Base-by-base conservation (phyloP, 2,888 invertebrate genomes). In the Dastarcus helophoroides region DNA sequence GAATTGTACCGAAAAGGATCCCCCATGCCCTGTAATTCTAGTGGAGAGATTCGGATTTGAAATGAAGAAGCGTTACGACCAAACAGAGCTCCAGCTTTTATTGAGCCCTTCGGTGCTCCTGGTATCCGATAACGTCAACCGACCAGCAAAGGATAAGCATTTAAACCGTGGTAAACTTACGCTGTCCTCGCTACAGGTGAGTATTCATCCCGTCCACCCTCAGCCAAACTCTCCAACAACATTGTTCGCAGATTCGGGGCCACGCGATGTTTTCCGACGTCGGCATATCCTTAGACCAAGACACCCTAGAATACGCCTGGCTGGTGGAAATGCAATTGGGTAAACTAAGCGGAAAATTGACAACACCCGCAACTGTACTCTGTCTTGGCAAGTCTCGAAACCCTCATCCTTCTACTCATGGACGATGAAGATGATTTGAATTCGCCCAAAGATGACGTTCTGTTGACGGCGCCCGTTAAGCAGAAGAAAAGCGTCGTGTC, bases 231-330 rank as follows among this genome's bases (percentile, higher is more conserved):
- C 8, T 17, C n/a, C n/a, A n/a, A n/a, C n/a, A n/a, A n/a, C n/a
- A n/a, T 9, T 31, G 22, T 37, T 43, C 39, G 22, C 63, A 83
- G 71, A 73, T 86, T 35, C 73, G 97, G 44, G 97, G 95, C 0
- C 91, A 94, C 57, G 93, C 91, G 1, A 86, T 93, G 79, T 98
- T 97, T 54, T 95, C 95, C 44, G 88, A 88, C 51, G 78, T 86
- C 32, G 91, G 89, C 31, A 71, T 91, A 38, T 76, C 79, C 5
- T 67, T 94, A 11, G 90, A 93, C 49, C 83, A 91, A 58, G 95
- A 95, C 48, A 94, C 95, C 0, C 63, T 97, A 10, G 98, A 98
- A 57, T 98, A 98, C 57, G 90, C 85, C 0, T 98, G 98, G 98
- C 68, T 95, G 47, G 76, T 97, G 47, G 97, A 98, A 60, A 72